Evolutionary conservation across 2,797 vertebrate genomes (phyloP), one percentile per base, ranked within the genome.

Genomic region (Staurois parvus): DNA sequence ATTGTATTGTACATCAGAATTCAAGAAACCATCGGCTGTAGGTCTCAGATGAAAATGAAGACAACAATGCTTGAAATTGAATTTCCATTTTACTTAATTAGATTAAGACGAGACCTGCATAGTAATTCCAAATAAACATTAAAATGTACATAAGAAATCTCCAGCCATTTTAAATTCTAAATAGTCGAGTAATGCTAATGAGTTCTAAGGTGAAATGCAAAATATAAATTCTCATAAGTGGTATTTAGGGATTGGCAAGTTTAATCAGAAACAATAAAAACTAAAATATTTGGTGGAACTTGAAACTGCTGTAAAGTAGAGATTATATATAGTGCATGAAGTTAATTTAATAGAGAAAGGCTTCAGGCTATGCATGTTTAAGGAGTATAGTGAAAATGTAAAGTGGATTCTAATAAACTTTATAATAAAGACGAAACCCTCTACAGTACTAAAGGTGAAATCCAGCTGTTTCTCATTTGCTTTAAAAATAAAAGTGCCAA

Each of bases 11-110:
- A 69, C 48, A 69, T 85, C 78, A 68, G 48, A 81, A 81, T 75
- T 81, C 73, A 67, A 67, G 26, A 79, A 81, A 85, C 52, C 26
- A 40, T 69, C 32, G 42, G 28, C 52, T 83, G 56, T 79, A 88
- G 88, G 80, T 88, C 81, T 90, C 88, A 85, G 88, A 90, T 91
- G 90, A 87, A 91, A 91, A 91, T 91, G 75, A 88, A 88, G 90
- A 91, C 89, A 92, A 90, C 90, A 92, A 92, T 90, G 90, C 90
- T 91, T 92, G 91, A 92, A 91, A 92, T 92, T 90, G 88, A 87
- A 91, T 91, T 92, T 91, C 84, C 88, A 88, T 89, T 91, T 91
- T 89, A 88, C 85, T 90, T 92, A 91, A 92, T 92, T 92, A 89
- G 89, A 91, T 91, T 89, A 90, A 77, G 81, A 68, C 34, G 86